Evolutionary conservation across 2,797 vertebrate genomes (phyloP), one percentile per base, ranked within the genome.

Genomic region (Enteromius treurensis): DNA sequence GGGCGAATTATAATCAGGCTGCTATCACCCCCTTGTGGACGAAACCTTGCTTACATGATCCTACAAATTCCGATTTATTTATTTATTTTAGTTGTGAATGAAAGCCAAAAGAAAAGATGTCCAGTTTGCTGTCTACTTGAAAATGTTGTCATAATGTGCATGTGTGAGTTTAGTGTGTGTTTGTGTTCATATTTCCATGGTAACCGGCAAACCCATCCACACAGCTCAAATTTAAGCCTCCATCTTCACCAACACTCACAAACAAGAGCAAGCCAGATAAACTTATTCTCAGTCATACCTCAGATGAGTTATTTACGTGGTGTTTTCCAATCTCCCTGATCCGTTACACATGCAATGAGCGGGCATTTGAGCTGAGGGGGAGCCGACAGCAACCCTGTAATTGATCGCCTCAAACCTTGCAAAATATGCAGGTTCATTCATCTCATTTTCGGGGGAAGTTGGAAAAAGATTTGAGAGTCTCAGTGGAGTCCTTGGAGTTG

Each of bases 1-100:
- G 81, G 69, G 71, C 88, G 92, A 93, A 94, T 93, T 89, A 92
- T 93, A 93, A 93, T 92, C 89, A 91, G 91, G 88, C 89, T 88
- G 86, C 90, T 91, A 92, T 92, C 92, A 92, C 93, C 93, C 91
- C 93, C 93, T 94, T 88, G 92, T 87, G 93, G 92, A 29, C 26
- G 75, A 21, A 69, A 19, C 34, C 47, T 29, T 32, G 17, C 40
- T 51, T 21, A 34, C 7, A n/a, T 2, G n/a, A 42, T 49, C n/a
- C 26, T 13, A 45, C 7, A 68, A 79, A 45, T 58, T 51, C 32
- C 42, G 49, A 55, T n/a, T n/a, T 68, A 17, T 23, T 37, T 13
- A 29, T n/a, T n/a, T 9, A 40, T 37, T 77, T 64, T 10, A 67
- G 5, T 37, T 42, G 15, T 53, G 45, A 81, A 64, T 64, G 7